A percentile compares a stretch with the other conserved stretches of the same genome.
Conservation (phyloP, 1,140 invertebrate genomes). For the Lithobius niger region DNA sequence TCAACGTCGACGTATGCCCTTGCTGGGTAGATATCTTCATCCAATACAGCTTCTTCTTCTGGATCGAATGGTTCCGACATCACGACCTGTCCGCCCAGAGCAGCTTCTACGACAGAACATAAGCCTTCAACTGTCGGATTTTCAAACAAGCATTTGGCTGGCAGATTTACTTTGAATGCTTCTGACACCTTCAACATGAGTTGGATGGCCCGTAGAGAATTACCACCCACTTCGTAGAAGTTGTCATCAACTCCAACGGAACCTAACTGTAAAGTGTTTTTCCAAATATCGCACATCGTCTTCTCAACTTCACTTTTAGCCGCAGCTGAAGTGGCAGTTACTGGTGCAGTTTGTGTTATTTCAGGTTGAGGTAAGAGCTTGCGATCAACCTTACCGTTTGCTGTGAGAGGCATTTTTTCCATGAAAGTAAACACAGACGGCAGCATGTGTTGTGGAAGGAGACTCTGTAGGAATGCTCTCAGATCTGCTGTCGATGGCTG, state of each 20-base stretch:
- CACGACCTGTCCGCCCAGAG: background rate
- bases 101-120: background rate
- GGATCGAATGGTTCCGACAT: background rate
- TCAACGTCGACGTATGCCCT: conserved; percentile 3
- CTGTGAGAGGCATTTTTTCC: conserved; percentile 14
- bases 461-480: conserved; percentile 32
- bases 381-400: conserved; percentile 8
- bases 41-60: conserved; percentile 6
- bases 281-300: background rate
- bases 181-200: conserved; percentile 31
- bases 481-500: conserved; percentile 27
- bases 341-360: background rate
- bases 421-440: conserved; percentile 38
- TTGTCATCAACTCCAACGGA: background rate
- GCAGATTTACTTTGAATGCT: conserved; percentile 6
- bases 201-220: conserved; percentile 37
- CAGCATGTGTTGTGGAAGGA: conserved; percentile 41
- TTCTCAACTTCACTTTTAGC: background rate
- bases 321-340: no score
- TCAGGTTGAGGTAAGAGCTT: background rate
- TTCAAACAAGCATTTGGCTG: background rate
- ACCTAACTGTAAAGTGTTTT: background rate
- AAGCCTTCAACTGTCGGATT: conserved; percentile 5
- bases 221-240: conserved; percentile 20
- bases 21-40: conserved; percentile 5